Base-by-base conservation (phyloP, 1,140 invertebrate genomes). In the Drosophila pseudoobscura region DNA sequence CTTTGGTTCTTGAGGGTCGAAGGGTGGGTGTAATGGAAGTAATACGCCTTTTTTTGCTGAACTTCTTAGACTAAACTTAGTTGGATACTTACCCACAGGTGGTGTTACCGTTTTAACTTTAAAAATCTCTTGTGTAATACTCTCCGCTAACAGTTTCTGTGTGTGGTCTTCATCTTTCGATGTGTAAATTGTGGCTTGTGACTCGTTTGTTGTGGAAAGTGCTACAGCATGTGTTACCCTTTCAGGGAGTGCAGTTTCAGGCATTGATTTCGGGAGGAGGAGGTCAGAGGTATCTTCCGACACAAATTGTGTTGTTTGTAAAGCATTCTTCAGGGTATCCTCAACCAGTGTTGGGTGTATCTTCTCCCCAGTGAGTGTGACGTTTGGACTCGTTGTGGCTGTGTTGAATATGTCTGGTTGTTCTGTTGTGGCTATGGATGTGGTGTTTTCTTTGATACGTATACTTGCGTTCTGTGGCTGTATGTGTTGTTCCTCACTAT, bases 41-140 rank as follows among this genome's bases (percentile, higher is more conserved):
- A 91, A 85, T 85, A 91, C 83, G 83, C 83, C 83, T 83, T 88
- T 71, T 39, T 64, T 74, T 57, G 59, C 82, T 64, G 35, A 76
- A 49, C 68, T 76, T 59, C 57, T 75, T 71, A 82, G 47, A 8
- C 3, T 44, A 61, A 52, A 59, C 58, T 69, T 77, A 59, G 26
- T 11, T 24, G 11, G 17, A 69, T 87, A 87, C 83, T 89, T 88
- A 87, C 83, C 83, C 59, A 3, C 7, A 6, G 26, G 15, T 20
- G 31, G 11, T 59, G 77, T 69, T 75, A 88, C 56, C 59, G 24
- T 83, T 78, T 88, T 54, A 64, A 53, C 58, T 71, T 39, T 39
- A 13, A 75, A 64, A 45, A n/a, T 61, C 11, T 70, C 39, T 57
- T 65, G 58, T 58, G 39, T 31, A 31, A 62, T 31, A 53, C 22